A percentile compares a stretch with the other conserved stretches of the same genome.
Evolutionary conservation across 2,888 invertebrate species (phyloP).

Genomic region (Meta bourneti): DNA sequence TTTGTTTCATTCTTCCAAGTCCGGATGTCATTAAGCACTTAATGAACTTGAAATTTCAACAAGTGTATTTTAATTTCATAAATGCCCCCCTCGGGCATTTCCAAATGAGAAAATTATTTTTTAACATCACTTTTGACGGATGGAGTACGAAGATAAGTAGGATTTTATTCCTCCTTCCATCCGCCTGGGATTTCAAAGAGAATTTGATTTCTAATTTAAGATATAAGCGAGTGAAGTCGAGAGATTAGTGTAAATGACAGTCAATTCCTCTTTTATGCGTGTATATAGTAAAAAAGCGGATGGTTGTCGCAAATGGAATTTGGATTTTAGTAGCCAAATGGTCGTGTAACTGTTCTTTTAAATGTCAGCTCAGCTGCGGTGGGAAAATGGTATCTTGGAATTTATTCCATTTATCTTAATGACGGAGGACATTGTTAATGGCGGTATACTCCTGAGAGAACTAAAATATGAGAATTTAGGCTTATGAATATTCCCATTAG

Average conservation of each 20-base stretch:
- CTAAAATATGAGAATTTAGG: background rate
- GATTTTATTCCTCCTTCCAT: slow-evolving; percentile 16
- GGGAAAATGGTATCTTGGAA: background rate
- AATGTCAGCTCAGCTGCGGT: background rate
- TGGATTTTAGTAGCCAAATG: background rate
- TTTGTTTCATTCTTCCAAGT: background rate
- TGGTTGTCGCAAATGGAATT: background rate
- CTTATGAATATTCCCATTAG: too few species aligned
- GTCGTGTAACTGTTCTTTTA: background rate
- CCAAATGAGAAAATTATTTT: slow-evolving; percentile 58
- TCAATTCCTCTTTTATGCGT: background rate
- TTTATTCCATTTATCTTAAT: background rate
- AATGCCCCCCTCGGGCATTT: slow-evolving; percentile 38
- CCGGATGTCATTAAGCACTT: slow-evolving; percentile 63
- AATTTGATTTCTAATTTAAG: slow-evolving; percentile 34
- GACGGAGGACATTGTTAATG: background rate
- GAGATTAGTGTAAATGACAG: slow-evolving; percentile 18
- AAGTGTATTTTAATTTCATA: slow-evolving; percentile 71
- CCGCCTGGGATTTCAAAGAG: background rate
- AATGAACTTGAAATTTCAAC: slow-evolving; percentile 68
- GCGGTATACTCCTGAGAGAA: background rate
- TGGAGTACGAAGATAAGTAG: slow-evolving; percentile 52
- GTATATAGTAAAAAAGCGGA: background rate
- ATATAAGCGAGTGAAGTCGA: slow-evolving; percentile 2
- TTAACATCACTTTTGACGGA: slow-evolving; percentile 57